Evolutionary conservation across 1,140 invertebrate genomes (phyloP), one percentile per base, ranked within the genome.

Genomic region (Platorchestia sp.): DNA sequence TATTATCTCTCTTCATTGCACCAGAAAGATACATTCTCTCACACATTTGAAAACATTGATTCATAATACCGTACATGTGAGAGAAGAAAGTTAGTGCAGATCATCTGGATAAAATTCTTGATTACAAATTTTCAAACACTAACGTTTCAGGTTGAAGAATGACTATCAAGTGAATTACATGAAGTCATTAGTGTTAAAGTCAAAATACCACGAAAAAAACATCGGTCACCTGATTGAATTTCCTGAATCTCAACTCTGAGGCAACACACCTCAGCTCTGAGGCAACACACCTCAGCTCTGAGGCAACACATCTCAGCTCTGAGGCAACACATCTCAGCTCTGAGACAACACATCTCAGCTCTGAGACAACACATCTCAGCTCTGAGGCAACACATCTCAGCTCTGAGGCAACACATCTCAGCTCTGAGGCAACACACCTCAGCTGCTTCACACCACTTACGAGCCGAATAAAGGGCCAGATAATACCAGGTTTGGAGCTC

Each of bases 401-500:
- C 59, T 36, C 27, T 36, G 14, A 75, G 10, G 36, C 59, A 75
- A 75, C 59, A 75, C 59, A 75, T 75, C 59, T 75, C 10, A 22
- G 59, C 59, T 75, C 59, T 75, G 14, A 14, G 27, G 27, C 59
- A 75, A 36, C 59, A 42, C 87, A 42, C 5, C 87, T 42, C 87
- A 89, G 41, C 41, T 89, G 87, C 87, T 40, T 89, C 16, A 42
- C 14, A 89, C 87, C 87, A 89, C 87, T 89, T 89, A 42, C 16
- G 87, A 5, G 87, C 87, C 42, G 87, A 89, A 89, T 89, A 41
- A 89, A 42, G 41, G 87, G 10, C 87, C 42, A 41, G 87, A 44
- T 89, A 89, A 89, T 89, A 41, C 87, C n/a, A 44, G 87, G 87
- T 89, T 89, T 89, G 27, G 27, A 44, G 27, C 87, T 89, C 87